Evolutionary conservation across 1,140 invertebrate species (phyloP).

Genomic region (Asobara japonica): DNA sequence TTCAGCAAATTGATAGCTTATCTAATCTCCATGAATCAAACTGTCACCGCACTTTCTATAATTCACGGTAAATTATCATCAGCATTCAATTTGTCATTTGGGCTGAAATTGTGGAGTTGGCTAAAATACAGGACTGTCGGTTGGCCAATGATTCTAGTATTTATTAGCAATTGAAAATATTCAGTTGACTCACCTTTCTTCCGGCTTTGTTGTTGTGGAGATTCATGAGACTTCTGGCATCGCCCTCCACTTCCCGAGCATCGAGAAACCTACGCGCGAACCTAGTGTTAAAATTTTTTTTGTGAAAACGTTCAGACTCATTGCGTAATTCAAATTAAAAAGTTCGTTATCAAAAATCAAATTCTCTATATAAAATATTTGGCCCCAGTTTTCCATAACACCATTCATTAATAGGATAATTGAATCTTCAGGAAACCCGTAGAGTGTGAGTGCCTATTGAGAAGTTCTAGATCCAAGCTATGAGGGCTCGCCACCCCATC

Average conservation of each 20-base stretch:
- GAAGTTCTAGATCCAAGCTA: no score
- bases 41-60: not conserved
- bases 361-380: no score
- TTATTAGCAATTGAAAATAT: conserved; percentile 1
- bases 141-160: conserved; percentile 3
- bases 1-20: conserved; percentile 8
- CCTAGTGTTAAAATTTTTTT: conserved; percentile 53
- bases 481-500: no score
- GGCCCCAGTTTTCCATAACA: no score
- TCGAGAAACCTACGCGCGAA: conserved; percentile 86
- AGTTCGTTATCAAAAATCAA: no score
- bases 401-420: no score
- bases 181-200: conserved; percentile 77
- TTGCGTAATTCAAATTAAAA: no score
- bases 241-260: conserved; percentile 82
- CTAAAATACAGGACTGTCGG: not conserved
- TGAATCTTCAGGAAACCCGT: no score
- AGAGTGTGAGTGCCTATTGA: no score
- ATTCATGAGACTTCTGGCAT: conserved; percentile 93
- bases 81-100: not conserved
- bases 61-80: not conserved
- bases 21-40: not conserved
- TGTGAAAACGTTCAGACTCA: conserved; percentile 38
- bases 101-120: not conserved
- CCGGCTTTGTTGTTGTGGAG: conserved; percentile 96